Conservation (phyloP, 2,113 vertebrate species). For the Dendrocopos noguchii region DNA sequence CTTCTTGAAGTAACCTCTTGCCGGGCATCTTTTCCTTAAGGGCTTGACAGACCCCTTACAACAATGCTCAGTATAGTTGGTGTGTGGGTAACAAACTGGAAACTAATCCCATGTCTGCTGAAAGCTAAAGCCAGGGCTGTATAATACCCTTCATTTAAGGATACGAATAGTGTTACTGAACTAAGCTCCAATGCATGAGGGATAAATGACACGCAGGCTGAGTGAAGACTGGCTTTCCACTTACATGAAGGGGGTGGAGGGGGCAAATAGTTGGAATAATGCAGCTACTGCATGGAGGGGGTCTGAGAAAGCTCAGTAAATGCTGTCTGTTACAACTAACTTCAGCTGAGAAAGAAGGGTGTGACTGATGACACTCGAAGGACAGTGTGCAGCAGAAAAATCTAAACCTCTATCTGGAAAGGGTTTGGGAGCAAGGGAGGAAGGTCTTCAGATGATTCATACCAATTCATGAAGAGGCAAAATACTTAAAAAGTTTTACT, state of each 20-base stretch:
- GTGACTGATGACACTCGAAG: fast-evolving
- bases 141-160: constrained; percentile 29
- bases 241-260: neutral
- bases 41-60: neutral
- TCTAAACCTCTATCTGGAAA: neutral
- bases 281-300: neutral
- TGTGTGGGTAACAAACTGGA: constrained; percentile 39
- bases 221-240: constrained; percentile 24
- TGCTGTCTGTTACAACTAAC: neutral
- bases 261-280: constrained; percentile 22
- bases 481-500: neutral
- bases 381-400: neutral
- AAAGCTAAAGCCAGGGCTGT: constrained; percentile 55
- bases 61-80: constrained; percentile 12
- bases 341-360: neutral
- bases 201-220: constrained; percentile 2
- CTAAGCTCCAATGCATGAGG: constrained; percentile 46
- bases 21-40: neutral
- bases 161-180: constrained; percentile 10
- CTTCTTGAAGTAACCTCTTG: constrained; percentile 2
- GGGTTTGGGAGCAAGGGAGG: neutral
- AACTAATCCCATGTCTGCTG: neutral
- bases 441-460: neutral
- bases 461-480: neutral
- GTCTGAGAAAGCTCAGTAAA: neutral